Percentiles rank a stretch among this genome's conserved stretches.
phyloP scores from a whole-genome alignment of 2,797 vertebrate genomes.

The Schizopygopsis pylzovi region DNA sequence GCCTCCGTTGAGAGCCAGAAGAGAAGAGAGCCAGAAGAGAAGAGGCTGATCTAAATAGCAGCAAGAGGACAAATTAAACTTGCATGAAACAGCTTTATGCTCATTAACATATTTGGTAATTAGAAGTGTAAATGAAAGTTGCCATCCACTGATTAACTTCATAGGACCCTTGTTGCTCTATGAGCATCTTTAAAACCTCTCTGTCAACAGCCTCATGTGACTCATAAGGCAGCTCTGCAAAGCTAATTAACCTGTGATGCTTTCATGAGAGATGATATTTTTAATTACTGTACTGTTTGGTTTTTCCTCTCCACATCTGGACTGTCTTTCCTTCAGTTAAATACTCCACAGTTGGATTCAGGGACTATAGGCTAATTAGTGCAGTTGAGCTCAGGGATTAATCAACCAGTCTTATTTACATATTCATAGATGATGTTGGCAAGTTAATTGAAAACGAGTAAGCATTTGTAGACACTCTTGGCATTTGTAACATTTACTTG shows the following conservation, averaged over 20 bases:
- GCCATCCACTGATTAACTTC: constrained; percentile 72
- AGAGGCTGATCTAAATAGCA: constrained; percentile 21
- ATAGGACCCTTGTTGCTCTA: constrained; percentile 72
- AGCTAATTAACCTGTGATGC: constrained; percentile 69
- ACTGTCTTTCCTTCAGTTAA: constrained; percentile 70
- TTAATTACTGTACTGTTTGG: constrained; percentile 70
- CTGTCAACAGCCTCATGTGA: constrained; percentile 60
- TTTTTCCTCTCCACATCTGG: constrained; percentile 66
- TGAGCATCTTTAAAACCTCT: constrained; percentile 66
- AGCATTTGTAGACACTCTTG: constrained; percentile 32
- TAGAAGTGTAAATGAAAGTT: constrained; percentile 69
- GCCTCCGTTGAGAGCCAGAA: too few relatives aligned
- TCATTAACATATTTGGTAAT: constrained; percentile 70
- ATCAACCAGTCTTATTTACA: constrained; percentile 76
- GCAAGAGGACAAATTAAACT: constrained; percentile 1
- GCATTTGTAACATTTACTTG: constrained; percentile 51
- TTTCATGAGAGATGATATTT: constrained; percentile 58
- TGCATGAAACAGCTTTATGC: constrained; percentile 15
- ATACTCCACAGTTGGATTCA: constrained; percentile 71
- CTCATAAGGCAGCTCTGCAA: constrained; percentile 43
- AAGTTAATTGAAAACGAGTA: constrained; percentile 66
- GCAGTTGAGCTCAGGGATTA: constrained; percentile 69
- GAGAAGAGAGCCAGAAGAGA: too few relatives aligned
- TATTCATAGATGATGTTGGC: constrained; percentile 68
- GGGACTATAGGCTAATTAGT: constrained; percentile 76